Evolutionary conservation across 2,888 invertebrate species (phyloP), one percentile per base, ranked within the genome.

Genomic region (Tanytarsus gracilentus): DNA sequence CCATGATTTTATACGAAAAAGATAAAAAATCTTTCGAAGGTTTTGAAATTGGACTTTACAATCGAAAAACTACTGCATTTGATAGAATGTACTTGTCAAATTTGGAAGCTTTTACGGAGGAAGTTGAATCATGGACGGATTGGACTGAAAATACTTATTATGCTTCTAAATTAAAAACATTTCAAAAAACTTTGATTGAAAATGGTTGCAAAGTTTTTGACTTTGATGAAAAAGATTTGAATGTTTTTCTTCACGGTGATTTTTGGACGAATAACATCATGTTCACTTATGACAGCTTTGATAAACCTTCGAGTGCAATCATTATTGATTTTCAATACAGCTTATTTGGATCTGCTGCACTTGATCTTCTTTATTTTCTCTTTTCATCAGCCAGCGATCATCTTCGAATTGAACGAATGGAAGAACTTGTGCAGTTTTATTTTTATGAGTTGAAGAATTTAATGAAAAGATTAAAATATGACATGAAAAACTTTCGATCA

Each of bases 211-310:
- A 21, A 14, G 25, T 39, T 27, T 60, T 60, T n/a, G 50, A 60
- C 16, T 23, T 6, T 33, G 60, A 60, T 8, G 26, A 36, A 5
- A 16, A 25, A 2, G 60, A 60, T 25, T 50, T 60, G 1, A 21
- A 49, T 25, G 33, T 21, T n/a, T 16, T 60, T 1, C 49, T 11
- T 33, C 60, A 60, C 23, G 60, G 60, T 14, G 60, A 60, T 26
- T 30, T 60, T 16, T 60, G 60, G 60, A 50, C 50, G 4, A 60
- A 49, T 16, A 60, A 60, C 21, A 9, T 60, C 3, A 60, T 60
- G 60, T 50, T 49, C n/a, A 8, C n/a, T 4, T 60, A 60, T n/a
- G 21, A 58, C 8, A 8, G 29, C 11, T 8, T 7, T 8, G 27
- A 27, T 1, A 7, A 2, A 5, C 60, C 50, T 11, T 6, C 16